These are phyloP conservation scores for Myripristis murdjan DNA, from an alignment of 2,797 vertebrate genomes.

Conservation along the genomic window DNA sequence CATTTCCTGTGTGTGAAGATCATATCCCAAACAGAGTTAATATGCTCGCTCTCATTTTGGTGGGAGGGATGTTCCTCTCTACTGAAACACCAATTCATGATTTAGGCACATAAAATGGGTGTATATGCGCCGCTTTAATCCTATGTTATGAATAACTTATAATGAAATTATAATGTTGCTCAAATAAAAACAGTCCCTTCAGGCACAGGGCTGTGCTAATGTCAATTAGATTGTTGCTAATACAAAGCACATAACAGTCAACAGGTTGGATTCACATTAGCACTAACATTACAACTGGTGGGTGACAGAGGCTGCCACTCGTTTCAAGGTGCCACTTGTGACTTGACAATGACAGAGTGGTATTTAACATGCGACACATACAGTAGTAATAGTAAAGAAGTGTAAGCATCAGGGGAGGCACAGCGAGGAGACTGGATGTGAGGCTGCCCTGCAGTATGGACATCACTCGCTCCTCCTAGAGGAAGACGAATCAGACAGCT, in stretches of 20 bases:
- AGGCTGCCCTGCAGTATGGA: constrained; percentile 10
- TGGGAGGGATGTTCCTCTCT: not conserved
- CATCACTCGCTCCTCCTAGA: constrained; percentile 25
- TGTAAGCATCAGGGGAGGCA: not conserved
- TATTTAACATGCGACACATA: constrained; percentile 24
- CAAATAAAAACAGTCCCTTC: constrained; percentile 41
- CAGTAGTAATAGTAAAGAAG: not conserved
- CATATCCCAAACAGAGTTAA: constrained; percentile 1
- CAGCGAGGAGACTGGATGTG: constrained; percentile 3
- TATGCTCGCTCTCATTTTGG: constrained; percentile 31
- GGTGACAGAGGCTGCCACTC: not conserved
- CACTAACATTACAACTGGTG: no score
- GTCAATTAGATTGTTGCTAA: constrained; percentile 25
- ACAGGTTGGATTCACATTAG: no score
- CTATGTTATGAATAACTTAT: constrained; percentile 58
- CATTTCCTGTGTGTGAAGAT: not conserved
- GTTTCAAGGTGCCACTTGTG: constrained; percentile 2
- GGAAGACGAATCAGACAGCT: constrained; percentile 35
- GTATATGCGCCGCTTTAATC: constrained; percentile 50
- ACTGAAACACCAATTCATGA: constrained; percentile 21
- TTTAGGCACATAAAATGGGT: constrained; percentile 23
- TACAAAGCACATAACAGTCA: constrained; percentile 29
- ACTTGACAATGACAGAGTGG: constrained; percentile 16
- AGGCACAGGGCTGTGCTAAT: constrained; percentile 6
- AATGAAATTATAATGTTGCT: constrained; percentile 48